Evolutionary conservation across 37 sponge, comb jelly and placozoan genomes (phyloP).

Genomic region (Aplysina aerophoba): DNA sequence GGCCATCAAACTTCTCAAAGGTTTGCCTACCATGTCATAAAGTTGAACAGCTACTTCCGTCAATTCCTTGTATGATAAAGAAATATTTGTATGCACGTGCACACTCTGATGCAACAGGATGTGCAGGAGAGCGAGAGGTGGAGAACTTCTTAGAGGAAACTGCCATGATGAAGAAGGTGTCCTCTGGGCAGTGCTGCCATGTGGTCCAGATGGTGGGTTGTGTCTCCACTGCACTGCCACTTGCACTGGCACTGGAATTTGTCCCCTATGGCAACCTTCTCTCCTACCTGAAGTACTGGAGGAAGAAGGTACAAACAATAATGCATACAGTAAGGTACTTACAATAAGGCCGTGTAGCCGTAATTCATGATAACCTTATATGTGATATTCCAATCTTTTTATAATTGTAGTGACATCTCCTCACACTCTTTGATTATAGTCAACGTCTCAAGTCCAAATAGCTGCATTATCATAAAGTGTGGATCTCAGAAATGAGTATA

Average conservation of each 20-base stretch:
- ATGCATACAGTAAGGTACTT: too few species aligned
- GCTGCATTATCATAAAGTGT: too few species aligned
- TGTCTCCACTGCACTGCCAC: slow-evolving; percentile 53
- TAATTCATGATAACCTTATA: too few species aligned
- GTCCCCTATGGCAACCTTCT: slow-evolving; percentile 60
- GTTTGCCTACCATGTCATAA: too few species aligned
- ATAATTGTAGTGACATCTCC: too few species aligned
- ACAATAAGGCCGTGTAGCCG: too few species aligned
- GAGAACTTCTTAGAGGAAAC: slow-evolving; percentile 61
- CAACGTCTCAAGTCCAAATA: too few species aligned
- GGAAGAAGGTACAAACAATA: slow-evolving; percentile 16
- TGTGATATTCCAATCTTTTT: too few species aligned
- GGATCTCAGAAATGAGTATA: too few species aligned
- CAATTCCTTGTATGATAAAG: not conserved
- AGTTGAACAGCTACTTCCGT: too few species aligned
- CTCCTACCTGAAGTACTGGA: slow-evolving; percentile 45
- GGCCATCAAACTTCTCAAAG: slow-evolving; percentile 65
- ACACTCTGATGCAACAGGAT: slow-evolving; percentile 5
- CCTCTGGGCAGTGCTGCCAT: slow-evolving; percentile 33
- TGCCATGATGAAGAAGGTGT: slow-evolving; percentile 76
- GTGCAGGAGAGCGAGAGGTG: slow-evolving; percentile 28
- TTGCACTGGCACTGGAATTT: slow-evolving; percentile 65
- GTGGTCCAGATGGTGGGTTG: slow-evolving; percentile 81
- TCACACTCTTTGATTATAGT: too few species aligned
- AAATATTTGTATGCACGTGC: too few species aligned